Evolutionary conservation across 2,113 vertebrate genomes (phyloP), one percentile per base, ranked within the genome.

Genomic region (Garra rufa): DNA sequence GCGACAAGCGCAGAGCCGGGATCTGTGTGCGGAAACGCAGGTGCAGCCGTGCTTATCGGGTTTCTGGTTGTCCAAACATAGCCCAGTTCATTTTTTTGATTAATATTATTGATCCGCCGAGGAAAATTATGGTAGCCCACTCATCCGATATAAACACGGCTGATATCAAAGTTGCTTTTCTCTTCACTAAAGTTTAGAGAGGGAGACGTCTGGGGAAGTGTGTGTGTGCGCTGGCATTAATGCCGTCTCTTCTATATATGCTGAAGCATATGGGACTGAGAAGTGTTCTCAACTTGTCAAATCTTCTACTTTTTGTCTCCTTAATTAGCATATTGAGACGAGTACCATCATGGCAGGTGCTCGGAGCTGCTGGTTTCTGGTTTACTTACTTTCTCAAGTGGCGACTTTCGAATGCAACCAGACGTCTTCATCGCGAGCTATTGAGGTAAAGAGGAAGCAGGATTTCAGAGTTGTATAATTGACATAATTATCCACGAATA

Each of bases 51-150:
- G 75, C 67, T 83, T 79, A 88, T 85, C 84, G 57, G 76, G 57
- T 76, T 88, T 79, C 74, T 78, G 71, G 48, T 48, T 78, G 74
- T 83, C 87, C 77, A 79, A 88, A 83, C 76, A 48, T 43, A 76
- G 74, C 81, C 24, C 46, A 10, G 52, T 76, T 82, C 77, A 52
- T 75, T 81, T 38, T 81, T 82, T 63, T 44, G 21, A 81, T 82
- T 46, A 76, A 78, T 26, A 13, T 82, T 77, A 71, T 82, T 50
- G 76, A 81, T 71, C 67, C 46, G 43, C n/a, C n/a, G 9, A 30
- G 71, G 63, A 65, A 76, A 71, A 82, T 82, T 17, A 84, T 19
- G 11, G 26, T 70, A 61, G 78, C 9, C 61, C 75, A 61, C 38
- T 67, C 38, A 63, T 84, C 80, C 71, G 73, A 30, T 24, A 44